phyloP scores from a whole-genome alignment of 2,888 invertebrate species.

The Aplocera efformata region DNA sequence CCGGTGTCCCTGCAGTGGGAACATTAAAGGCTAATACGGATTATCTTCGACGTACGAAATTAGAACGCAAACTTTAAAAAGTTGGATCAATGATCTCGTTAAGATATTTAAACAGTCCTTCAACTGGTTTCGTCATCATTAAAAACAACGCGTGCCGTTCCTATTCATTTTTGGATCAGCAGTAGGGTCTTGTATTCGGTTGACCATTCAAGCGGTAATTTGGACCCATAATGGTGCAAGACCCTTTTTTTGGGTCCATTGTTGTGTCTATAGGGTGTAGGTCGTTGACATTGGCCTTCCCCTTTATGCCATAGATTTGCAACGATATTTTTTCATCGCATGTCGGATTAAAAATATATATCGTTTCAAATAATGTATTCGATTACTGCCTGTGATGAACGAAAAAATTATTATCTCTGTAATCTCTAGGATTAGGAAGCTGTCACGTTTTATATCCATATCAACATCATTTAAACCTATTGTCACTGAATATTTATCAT shows the following conservation, averaged over 20 bases:
- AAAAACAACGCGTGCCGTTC: conserved; percentile 43
- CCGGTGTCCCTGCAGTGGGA: no score
- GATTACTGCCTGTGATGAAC: conserved; percentile 35
- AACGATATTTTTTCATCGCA: conserved; percentile 62
- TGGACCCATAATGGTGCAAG: conserved; percentile 62
- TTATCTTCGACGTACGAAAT: background rate
- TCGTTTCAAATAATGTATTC: conserved; percentile 57
- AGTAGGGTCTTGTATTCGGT: conserved; percentile 53
- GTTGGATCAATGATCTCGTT: conserved; percentile 11
- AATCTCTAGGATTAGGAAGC: conserved; percentile 41
- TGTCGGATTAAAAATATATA: conserved; percentile 68
- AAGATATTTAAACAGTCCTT: conserved; percentile 15
- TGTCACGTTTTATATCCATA: conserved; percentile 34
- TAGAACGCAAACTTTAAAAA: background rate
- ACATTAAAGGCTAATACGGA: no score
- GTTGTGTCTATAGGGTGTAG: conserved; percentile 67
- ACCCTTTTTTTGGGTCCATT: conserved; percentile 71
- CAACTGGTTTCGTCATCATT: conserved; percentile 41
- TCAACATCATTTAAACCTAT: background rate
- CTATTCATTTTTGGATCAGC: conserved; percentile 48
- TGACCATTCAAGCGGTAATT: conserved; percentile 67
- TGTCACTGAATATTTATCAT: background rate
- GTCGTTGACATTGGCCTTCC: conserved; percentile 77
- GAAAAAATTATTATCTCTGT: conserved; percentile 32
- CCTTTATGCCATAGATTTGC: conserved; percentile 64